phyloP scores from a whole-genome alignment of 2,888 invertebrate species.

The Epirrhoe tristata region DNA sequence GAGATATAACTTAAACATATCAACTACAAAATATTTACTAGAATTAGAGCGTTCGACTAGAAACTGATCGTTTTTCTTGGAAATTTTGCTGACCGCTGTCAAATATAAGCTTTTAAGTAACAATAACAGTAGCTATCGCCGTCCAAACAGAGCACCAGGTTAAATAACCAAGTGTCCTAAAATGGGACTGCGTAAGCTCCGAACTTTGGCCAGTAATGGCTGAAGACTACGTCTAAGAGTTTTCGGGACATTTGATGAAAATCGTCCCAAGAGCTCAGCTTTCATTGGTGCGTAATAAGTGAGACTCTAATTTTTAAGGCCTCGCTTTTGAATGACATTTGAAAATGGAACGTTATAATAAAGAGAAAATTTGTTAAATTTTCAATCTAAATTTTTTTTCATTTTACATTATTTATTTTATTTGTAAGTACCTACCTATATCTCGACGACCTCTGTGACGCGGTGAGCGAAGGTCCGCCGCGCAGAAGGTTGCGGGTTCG shows the following conservation, averaged over 20 bases:
- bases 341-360: conserved; percentile 18
- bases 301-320: conserved; percentile 34
- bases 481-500: too few species aligned
- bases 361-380: conserved; percentile 17
- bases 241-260: conserved; percentile 33
- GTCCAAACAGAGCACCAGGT: conserved; percentile 55
- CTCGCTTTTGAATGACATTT: conserved; percentile 24
- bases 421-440: too few species aligned
- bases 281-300: conserved; percentile 37
- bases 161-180: conserved; percentile 56
- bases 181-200: conserved; percentile 59
- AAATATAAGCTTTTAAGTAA: background rate
- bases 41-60: too few species aligned
- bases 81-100: too few species aligned
- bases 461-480: too few species aligned
- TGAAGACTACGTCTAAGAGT: conserved; percentile 22
- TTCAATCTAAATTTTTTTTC: conserved; percentile 6
- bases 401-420: background rate
- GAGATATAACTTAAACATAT: too few species aligned
- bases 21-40: too few species aligned
- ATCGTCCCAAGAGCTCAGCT: conserved; percentile 17
- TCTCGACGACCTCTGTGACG: too few species aligned
- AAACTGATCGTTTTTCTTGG: too few species aligned
- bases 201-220: conserved; percentile 51
- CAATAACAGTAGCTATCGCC: background rate